Evolutionary conservation across 1,140 invertebrate species (phyloP).

Genomic region (Littorina saxatilis): DNA sequence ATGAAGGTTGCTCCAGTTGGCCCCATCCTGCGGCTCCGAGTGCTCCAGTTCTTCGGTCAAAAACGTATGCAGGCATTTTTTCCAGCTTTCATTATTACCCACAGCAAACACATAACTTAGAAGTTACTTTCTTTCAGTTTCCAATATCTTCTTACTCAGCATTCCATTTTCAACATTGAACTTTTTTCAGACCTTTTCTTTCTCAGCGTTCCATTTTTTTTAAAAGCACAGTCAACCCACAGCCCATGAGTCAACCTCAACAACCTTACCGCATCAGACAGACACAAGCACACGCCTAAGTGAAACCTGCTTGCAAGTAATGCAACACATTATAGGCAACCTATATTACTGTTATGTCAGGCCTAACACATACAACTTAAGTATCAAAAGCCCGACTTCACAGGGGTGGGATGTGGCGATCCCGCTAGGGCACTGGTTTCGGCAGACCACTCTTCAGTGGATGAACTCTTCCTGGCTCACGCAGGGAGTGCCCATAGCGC

Average conservation of each 20-base stretch:
- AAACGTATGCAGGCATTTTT: background rate
- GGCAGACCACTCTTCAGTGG: background rate
- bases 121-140: background rate
- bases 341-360: background rate
- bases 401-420: background rate
- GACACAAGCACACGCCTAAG: background rate
- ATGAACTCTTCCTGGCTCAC: no score
- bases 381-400: background rate
- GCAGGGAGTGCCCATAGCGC: no score
- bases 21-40: background rate
- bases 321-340: no score
- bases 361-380: background rate
- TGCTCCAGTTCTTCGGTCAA: background rate
- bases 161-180: no score
- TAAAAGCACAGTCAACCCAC: no score
- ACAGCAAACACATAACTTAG: background rate
- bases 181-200: background rate
- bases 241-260: background rate
- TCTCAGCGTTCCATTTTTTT: no score
- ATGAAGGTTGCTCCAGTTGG: background rate
- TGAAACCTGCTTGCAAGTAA: slow-evolving; percentile 4
- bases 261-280: background rate
- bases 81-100: background rate
- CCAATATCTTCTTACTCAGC: background rate
- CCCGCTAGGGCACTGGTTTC: background rate